Percentiles rank a stretch among this genome's conserved stretches.
Evolutionary conservation across 2,113 vertebrate genomes (phyloP).

Genomic region (Clinocottus analis): DNA sequence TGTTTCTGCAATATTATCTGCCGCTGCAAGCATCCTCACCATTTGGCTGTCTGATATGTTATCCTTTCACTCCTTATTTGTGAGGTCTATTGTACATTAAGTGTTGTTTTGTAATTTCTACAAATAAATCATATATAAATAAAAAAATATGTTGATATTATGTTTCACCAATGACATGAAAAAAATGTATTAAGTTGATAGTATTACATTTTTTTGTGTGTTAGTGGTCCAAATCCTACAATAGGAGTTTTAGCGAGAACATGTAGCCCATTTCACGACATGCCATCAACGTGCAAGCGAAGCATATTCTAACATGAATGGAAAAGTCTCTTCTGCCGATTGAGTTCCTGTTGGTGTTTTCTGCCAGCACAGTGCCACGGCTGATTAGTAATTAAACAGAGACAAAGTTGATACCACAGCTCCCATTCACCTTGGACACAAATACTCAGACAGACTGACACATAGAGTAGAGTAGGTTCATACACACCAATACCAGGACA

Average conservation of each 20-base stretch:
- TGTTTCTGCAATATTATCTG: too few species aligned
- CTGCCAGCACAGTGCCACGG: constrained; percentile 42
- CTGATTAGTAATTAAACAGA: constrained; percentile 81
- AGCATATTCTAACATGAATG: constrained; percentile 19
- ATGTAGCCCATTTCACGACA: not conserved
- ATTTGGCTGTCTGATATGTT: too few species aligned
- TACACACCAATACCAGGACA: constrained; percentile 5
- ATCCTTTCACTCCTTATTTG: too few species aligned
- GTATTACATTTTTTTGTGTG: not conserved
- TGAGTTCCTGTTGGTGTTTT: constrained; percentile 48
- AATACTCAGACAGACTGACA: constrained; percentile 45
- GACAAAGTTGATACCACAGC: constrained; percentile 70
- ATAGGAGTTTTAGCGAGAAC: not conserved
- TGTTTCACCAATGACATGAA: not conserved
- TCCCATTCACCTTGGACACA: constrained; percentile 53
- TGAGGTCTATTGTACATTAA: too few species aligned
- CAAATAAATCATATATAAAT: too few species aligned
- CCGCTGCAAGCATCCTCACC: too few species aligned
- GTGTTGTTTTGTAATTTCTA: too few species aligned
- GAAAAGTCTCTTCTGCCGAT: constrained; percentile 50
- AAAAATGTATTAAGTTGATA: not conserved
- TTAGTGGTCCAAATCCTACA: not conserved
- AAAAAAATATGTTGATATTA: not conserved
- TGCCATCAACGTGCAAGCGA: not conserved
- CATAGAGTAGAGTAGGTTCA: constrained; percentile 7